A percentile compares a stretch with the other conserved stretches of the same genome.
These are phyloP conservation scores for Notodonta dromedarius DNA, from an alignment of 2,888 invertebrate species.

Conservation along the genomic window DNA sequence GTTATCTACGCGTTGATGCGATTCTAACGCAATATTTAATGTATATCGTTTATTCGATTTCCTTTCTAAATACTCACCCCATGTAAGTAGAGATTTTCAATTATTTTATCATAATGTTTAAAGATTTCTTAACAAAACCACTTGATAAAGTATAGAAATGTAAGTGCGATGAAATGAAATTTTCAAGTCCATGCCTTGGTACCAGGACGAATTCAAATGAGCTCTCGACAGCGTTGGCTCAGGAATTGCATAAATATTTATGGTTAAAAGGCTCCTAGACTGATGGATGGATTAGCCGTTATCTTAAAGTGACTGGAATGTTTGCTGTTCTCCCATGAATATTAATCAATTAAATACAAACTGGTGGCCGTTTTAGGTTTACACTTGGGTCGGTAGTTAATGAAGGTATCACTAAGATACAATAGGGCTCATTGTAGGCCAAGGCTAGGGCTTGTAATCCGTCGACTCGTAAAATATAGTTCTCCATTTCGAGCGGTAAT, in stretches of 20 bases:
- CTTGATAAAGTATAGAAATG: neutral
- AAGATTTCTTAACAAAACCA: too few species aligned
- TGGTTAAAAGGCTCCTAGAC: conserved; percentile 62
- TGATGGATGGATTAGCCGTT: conserved; percentile 67
- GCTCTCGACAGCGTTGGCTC: conserved; percentile 71
- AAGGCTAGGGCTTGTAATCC: neutral
- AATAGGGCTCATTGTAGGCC: too few species aligned
- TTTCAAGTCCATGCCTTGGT: neutral
- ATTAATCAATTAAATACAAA: conserved; percentile 48
- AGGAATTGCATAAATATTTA: conserved; percentile 78
- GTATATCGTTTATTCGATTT: too few species aligned
- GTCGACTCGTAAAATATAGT: conserved; percentile 9
- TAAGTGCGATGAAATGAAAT: neutral
- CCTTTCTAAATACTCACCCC: too few species aligned
- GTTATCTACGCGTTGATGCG: too few species aligned
- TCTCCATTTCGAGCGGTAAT: conserved; percentile 10
- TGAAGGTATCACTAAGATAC: conserved; percentile 23
- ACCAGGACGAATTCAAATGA: conserved; percentile 76
- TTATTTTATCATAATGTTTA: too few species aligned
- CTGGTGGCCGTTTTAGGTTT: neutral
- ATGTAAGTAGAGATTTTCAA: too few species aligned
- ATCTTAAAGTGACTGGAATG: conserved; percentile 47
- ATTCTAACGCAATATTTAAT: too few species aligned
- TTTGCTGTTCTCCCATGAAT: conserved; percentile 49
- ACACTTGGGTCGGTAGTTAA: conserved; percentile 16